phyloP scores from a whole-genome alignment of 2,888 invertebrate species.

The Hymenopus coronatus region DNA sequence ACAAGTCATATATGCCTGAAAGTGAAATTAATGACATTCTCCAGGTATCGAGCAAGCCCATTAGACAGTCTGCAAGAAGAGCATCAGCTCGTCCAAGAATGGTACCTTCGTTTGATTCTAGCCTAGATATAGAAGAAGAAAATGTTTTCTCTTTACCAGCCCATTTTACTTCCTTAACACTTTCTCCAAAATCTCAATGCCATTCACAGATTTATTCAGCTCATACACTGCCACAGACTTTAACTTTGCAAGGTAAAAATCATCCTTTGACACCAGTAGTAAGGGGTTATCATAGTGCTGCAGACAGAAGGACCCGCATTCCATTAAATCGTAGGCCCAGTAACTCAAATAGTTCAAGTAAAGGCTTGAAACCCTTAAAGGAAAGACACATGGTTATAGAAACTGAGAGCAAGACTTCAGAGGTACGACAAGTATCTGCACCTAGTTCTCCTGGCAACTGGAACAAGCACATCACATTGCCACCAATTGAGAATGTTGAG shows the following conservation, averaged over 20 bases:
- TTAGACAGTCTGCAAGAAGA: background rate
- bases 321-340: background rate
- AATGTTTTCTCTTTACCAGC: background rate
- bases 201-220: background rate
- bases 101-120: background rate
- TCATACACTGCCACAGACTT: background rate
- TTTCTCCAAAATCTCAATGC: background rate
- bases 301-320: background rate
- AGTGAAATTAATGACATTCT: background rate
- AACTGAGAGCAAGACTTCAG: background rate
- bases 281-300: constrained; percentile 17
- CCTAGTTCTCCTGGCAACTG: background rate
- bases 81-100: background rate
- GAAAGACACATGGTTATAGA: background rate
- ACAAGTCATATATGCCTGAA: background rate
- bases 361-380: background rate
- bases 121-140: background rate
- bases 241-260: background rate
- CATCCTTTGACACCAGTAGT: background rate
- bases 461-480: constrained; percentile 18
- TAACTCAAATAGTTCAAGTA: background rate
- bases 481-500: constrained; percentile 22
- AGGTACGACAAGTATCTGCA: constrained; percentile 5
- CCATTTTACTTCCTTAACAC: background rate
- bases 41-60: background rate